phyloP scores from a whole-genome alignment of 1,140 invertebrate species.

The Neocloeon triangulifer region DNA sequence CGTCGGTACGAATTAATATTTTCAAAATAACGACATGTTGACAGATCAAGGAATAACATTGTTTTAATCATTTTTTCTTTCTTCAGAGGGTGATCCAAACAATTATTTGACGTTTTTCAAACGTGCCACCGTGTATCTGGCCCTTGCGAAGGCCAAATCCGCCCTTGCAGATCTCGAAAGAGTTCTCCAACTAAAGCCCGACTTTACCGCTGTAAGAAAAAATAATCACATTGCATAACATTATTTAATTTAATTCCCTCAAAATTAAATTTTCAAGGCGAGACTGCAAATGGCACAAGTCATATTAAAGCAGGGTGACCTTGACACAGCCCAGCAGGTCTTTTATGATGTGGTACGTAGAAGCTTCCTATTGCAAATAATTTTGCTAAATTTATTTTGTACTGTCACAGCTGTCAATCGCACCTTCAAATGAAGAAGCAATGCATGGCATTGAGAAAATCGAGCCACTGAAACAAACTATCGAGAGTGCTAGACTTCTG shows the following conservation, averaged over 20 bases:
- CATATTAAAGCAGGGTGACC: constrained; percentile 69
- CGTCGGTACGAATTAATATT: constrained; percentile 51
- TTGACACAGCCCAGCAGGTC: constrained; percentile 60
- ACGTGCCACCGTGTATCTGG: constrained; percentile 89
- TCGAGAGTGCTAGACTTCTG: constrained; percentile 39
- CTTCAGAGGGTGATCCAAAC: constrained; percentile 76
- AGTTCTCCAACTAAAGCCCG: constrained; percentile 81
- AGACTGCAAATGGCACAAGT: constrained; percentile 68
- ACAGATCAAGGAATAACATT: constrained; percentile 3
- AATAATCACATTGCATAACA: constrained; percentile 3
- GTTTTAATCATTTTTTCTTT: constrained; percentile 9
- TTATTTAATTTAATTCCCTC: too few species aligned
- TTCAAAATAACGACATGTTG: not conserved
- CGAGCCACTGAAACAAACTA: constrained; percentile 34
- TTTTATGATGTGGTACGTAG: constrained; percentile 67
- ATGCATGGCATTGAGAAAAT: constrained; percentile 35
- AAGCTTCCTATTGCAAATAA: too few species aligned
- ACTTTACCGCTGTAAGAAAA: constrained; percentile 54
- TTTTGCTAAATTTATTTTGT: constrained; percentile 8
- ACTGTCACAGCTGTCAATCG: constrained; percentile 35
- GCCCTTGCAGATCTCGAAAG: constrained; percentile 81
- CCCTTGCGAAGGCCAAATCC: constrained; percentile 85
- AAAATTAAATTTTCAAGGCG: constrained; percentile 35
- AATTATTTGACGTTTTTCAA: constrained; percentile 93
- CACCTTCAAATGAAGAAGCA: constrained; percentile 59